phyloP scores from a whole-genome alignment of 37 sponge, comb jelly and placozoan genomes.

The Cliona cf. orientalis region DNA sequence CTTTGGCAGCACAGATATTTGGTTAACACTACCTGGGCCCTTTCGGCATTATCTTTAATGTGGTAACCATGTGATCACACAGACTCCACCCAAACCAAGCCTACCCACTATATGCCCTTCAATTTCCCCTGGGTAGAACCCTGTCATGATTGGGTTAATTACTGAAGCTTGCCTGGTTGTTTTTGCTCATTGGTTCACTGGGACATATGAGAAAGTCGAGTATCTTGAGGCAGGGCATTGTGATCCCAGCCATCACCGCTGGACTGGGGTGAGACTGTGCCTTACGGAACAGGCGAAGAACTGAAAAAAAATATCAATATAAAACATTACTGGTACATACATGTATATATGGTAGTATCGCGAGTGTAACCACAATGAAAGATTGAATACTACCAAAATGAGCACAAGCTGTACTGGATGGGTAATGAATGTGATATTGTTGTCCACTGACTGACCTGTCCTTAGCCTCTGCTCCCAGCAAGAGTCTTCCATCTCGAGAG shows the following conservation, averaged over 20 bases:
- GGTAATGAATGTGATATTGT: not conserved
- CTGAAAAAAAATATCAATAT: conserved; percentile 21
- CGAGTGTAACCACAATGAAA: not conserved
- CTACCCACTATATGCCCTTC: too few species aligned
- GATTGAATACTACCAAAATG: not conserved
- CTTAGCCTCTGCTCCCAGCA: conserved; percentile 91
- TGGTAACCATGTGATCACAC: too few species aligned
- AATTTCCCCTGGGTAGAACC: too few species aligned
- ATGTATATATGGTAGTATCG: not conserved
- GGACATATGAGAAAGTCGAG: conserved; percentile 58
- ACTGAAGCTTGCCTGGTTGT: conserved; percentile 16
- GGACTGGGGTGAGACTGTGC: conserved; percentile 67
- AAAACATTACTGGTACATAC: not conserved
- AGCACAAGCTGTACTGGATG: not conserved
- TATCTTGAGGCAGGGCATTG: conserved; percentile 85
- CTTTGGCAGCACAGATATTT: too few species aligned
- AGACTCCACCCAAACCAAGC: too few species aligned
- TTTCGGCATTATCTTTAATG: too few species aligned
- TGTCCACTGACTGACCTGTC: conserved; percentile 49
- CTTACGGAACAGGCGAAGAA: conserved; percentile 73
- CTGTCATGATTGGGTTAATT: too few species aligned
- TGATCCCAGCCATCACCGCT: conserved; percentile 84
- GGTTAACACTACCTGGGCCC: too few species aligned
- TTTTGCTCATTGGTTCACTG: conserved; percentile 9
- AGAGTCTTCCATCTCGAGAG: conserved; percentile 73